Percentiles rank a stretch among this genome's conserved stretches.
Evolutionary conservation across 2,797 vertebrate genomes (phyloP).

Genomic region (Darevskia nairensis): DNA sequence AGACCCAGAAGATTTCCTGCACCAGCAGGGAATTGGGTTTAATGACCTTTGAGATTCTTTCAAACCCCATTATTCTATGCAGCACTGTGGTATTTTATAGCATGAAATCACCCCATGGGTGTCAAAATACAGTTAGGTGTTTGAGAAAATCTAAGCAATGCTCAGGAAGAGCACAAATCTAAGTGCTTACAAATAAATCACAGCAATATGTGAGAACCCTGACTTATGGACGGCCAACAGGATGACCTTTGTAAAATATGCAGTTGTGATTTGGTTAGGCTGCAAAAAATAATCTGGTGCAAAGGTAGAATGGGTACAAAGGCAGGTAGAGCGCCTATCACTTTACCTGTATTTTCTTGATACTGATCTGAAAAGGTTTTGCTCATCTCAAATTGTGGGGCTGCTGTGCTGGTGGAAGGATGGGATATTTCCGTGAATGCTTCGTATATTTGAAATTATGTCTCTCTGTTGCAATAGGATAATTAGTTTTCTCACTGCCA

Average conservation of each 20-base stretch:
- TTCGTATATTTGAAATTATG: constrained; percentile 46
- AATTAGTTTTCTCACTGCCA: neutral
- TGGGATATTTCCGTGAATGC: neutral
- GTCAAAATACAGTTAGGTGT: neutral
- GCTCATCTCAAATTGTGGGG: neutral
- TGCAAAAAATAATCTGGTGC: neutral
- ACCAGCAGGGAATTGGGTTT: no score
- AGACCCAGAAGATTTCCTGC: neutral
- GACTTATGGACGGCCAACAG: neutral
- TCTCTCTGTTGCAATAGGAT: neutral
- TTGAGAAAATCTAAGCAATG: neutral
- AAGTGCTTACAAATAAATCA: neutral
- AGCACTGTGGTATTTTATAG: neutral
- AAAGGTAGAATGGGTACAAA: neutral
- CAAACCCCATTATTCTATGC: no score
- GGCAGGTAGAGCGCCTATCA: neutral
- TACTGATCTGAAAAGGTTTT: neutral
- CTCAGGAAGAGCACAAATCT: neutral
- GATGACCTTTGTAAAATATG: neutral
- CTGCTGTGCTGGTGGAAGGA: neutral
- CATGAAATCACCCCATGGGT: neutral
- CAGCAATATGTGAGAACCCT: neutral
- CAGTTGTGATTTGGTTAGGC: neutral
- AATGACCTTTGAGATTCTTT: no score
- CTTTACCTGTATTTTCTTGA: neutral